phyloP scores from a whole-genome alignment of 2,888 invertebrate species.

The Rugalucina vietnamica region DNA sequence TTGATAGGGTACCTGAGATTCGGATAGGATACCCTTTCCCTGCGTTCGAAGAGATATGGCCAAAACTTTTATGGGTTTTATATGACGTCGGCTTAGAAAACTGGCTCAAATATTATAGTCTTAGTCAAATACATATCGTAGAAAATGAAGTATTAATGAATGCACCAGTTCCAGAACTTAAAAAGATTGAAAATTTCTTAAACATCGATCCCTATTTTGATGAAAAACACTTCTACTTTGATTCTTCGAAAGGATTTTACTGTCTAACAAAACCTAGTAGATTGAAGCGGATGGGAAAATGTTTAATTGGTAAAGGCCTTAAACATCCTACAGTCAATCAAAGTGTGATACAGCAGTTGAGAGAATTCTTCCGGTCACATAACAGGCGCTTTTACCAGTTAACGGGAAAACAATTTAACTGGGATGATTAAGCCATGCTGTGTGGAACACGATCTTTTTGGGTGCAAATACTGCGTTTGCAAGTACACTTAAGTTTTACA shows the following conservation, averaged over 20 bases:
- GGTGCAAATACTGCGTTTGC: too few relatives aligned
- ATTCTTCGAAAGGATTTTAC: neutral
- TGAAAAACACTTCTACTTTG: neutral
- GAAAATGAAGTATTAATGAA: neutral
- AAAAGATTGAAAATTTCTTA: neutral
- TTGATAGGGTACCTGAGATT: neutral
- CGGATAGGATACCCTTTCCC: neutral
- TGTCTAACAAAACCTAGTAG: neutral
- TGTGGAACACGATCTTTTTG: too few relatives aligned
- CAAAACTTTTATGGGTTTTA: neutral
- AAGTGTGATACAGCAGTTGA: neutral
- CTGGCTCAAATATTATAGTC: neutral
- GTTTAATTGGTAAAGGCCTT: neutral
- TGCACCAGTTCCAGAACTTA: neutral
- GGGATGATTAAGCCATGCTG: neutral
- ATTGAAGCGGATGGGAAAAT: neutral
- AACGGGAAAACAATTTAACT: neutral
- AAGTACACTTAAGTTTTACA: too few relatives aligned
- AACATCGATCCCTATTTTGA: neutral
- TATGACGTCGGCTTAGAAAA: neutral
- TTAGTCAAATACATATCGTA: neutral
- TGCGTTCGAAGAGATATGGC: neutral
- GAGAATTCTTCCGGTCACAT: neutral
- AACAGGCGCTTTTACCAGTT: neutral
- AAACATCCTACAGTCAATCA: neutral